Evolutionary conservation across 1,140 invertebrate genomes (phyloP), one percentile per base, ranked within the genome.

Genomic region (Drosophila tsacasi): DNA sequence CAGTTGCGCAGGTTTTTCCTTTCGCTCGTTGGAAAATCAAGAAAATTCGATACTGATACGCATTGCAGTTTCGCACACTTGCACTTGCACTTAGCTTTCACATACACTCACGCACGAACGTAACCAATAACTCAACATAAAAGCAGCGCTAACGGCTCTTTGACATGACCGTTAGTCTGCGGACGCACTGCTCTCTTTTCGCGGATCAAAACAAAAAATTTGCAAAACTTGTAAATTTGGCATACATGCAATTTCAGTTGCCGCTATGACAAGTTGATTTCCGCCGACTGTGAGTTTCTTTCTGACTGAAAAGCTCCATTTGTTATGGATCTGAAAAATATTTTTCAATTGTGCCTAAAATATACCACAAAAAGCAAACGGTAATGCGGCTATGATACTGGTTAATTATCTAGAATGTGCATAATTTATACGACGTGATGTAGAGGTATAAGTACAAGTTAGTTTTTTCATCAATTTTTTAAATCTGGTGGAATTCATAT

Each of bases 61-160:
- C 84, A 89, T 84, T 89, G 85, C 85, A 90, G 64, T 81, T 79
- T 83, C 39, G 58, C 69, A 72, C 76, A 66, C 55, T 63, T 37
- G 39, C 49, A 72, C 58, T 50, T 65, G 63, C 63, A 63, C 63
- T 62, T 32, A 32, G 37, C 27, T 61, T 42, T n/a, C 55, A 42
- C 37, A 65, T 30, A 32, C 21, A 73, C 27, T 52, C n/a, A 37
- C 52, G 37, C n/a, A 50, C 37, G 40, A 35, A 49, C 13, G 52
- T 17, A 13, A 19, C 40, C 19, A 21, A 25, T 32, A 27, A 46
- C 17, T 47, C 21, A 55, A 30, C 54, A 35, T 32, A 17, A 42
- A 76, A 57, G 21, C 19, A 44, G 25, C n/a, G 0, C 58, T 65
- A 17, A 78, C 64, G 37, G 44, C 37, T 37, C 17, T 49, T 61